Evolutionary conservation across 1,140 invertebrate genomes (phyloP), one percentile per base, ranked within the genome.

Genomic region (Euura lappo): DNA sequence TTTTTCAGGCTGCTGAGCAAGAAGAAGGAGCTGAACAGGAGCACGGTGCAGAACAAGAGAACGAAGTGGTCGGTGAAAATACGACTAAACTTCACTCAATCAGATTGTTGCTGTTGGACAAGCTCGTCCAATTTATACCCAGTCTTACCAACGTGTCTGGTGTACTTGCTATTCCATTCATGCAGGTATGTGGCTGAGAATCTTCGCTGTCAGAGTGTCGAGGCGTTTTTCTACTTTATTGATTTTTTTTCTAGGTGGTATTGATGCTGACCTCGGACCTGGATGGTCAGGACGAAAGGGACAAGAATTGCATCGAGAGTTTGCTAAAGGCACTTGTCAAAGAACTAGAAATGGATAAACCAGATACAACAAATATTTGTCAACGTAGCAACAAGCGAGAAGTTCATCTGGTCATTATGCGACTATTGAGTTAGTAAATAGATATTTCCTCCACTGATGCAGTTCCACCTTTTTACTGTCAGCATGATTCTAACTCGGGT

Each of bases 251-350:
- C 3, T 77, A 95, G 93, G 94, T 97, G 4, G 88, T 98, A 3
- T 88, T 98, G 4, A 97, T 98, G 93, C 88, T 99, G 45, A 96
- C 96, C 4, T 93, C 93, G 65, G 97, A 98, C 86, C 89, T 98
- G 6, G 96, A 98, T 85, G 93, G 93, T 3, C 92, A 92, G 79
- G 92, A 94, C 10, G 95, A 97, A 76, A 90, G 92, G 66, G 96
- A 98, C 79, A 91, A 92, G 77, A 88, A 89, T 1, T 94, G 94
- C 45, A 87, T 98, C 1, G 93, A 96, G 75, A 89, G 90, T 6
- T 87, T 98, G 6, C 88, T 98, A 0, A 89, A 90, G 64, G 90
- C 93, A 0, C 85, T 98, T 0, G 91, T 97, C 0, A 90, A 91
- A 10, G 94, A 97, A 83, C 85, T 98, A 42, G 91, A 96, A 79